A percentile compares a stretch with the other conserved stretches of the same genome.
phyloP scores from a whole-genome alignment of 2,888 invertebrate genomes.

The Noctua fimbriata region DNA sequence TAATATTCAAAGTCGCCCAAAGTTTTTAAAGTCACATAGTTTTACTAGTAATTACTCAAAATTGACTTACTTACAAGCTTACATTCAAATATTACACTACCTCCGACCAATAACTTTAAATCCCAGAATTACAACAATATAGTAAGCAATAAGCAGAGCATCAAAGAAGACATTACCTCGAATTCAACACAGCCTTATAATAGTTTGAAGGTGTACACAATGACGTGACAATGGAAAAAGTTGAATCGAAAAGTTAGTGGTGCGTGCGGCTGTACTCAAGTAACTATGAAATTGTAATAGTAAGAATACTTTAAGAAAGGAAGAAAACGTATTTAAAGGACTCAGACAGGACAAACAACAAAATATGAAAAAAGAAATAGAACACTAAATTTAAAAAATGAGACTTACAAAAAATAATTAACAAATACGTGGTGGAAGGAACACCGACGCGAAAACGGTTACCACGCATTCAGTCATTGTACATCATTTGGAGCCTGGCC shows the following conservation, averaged over 20 bases:
- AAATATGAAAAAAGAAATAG: not conserved
- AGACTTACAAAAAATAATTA: too few species aligned
- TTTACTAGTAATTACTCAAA: not conserved
- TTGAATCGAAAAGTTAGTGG: constrained; percentile 55
- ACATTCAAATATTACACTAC: too few species aligned
- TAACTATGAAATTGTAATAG: constrained; percentile 4
- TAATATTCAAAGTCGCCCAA: not conserved
- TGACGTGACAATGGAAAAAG: constrained; percentile 45
- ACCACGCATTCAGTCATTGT: too few species aligned
- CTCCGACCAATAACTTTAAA: not conserved
- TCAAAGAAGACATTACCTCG: not conserved
- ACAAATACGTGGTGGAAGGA: too few species aligned
- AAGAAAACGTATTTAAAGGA: not conserved
- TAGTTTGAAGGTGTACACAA: constrained; percentile 36
- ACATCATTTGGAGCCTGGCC: too few species aligned
- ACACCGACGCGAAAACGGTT: too few species aligned
- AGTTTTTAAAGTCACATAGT: not conserved
- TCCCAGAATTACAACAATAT: not conserved
- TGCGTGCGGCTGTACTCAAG: constrained; percentile 33
- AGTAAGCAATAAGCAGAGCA: not conserved
- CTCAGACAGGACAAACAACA: not conserved
- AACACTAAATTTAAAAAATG: too few species aligned
- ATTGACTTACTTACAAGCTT: not conserved
- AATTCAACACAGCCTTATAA: constrained; percentile 21
- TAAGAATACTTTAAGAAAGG: not conserved